phyloP scores from a whole-genome alignment of 2,888 invertebrate species.

The Drosophila koepferae region DNA sequence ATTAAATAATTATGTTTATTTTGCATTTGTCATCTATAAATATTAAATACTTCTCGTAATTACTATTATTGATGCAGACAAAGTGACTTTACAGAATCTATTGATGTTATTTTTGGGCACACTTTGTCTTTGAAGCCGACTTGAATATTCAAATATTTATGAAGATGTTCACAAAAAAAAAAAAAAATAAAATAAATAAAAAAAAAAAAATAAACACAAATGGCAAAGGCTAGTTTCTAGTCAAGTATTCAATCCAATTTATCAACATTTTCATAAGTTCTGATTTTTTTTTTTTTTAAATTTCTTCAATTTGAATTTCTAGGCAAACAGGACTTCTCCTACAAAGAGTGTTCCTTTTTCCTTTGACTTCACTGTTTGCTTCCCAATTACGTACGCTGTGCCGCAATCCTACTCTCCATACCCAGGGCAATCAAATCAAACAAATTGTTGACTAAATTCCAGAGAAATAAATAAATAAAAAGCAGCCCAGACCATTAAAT shows the following conservation, averaged over 20 bases:
- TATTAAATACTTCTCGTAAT: not conserved
- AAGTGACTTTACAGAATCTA: not conserved
- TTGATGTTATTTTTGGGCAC: not conserved
- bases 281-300: not conserved
- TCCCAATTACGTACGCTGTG: constrained; percentile 38
- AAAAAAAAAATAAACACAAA: no score
- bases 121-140: not conserved
- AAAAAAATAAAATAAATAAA: no score
- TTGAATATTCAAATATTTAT: not conserved
- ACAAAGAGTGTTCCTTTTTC: not conserved
- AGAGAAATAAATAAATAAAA: constrained; percentile 70
- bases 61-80: not conserved
- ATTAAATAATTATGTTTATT: not conserved
- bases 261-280: not conserved
- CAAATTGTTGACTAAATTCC: constrained; percentile 80
- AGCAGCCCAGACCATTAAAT: constrained; percentile 62
- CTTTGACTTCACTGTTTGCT: constrained; percentile 26
- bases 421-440: constrained; percentile 69
- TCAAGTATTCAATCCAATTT: not conserved
- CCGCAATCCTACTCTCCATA: not conserved
- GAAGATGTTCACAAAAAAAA: not conserved
- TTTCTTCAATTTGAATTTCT: not conserved
- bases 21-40: not conserved
- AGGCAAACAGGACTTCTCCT: not conserved
- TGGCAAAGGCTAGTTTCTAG: not conserved